Percentiles rank a stretch among this genome's conserved stretches.
Evolutionary conservation across 2,113 vertebrate genomes (phyloP).

Genomic region (Lanius ludovicianus): DNA sequence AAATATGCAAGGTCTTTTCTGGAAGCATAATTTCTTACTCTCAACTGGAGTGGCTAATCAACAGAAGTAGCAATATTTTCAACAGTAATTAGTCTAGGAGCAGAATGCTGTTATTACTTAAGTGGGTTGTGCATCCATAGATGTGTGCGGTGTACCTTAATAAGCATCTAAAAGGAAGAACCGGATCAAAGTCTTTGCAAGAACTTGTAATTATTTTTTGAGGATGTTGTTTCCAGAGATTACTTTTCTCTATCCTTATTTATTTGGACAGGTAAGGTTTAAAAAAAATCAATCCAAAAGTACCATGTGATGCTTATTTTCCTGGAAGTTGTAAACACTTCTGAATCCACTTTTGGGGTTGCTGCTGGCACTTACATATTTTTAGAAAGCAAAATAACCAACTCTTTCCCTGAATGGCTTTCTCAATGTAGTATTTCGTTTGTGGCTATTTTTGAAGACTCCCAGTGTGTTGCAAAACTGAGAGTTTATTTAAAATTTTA

Average conservation of each 20-base stretch:
- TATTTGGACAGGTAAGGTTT: neutral
- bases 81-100: neutral
- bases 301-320: neutral
- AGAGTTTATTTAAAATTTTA: neutral
- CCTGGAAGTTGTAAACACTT: neutral
- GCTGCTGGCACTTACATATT: neutral
- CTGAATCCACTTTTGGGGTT: neutral
- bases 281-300: neutral
- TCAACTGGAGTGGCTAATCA: neutral
- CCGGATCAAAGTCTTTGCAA: neutral
- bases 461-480: neutral
- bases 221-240: neutral
- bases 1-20: neutral
- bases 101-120: neutral
- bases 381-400: neutral
- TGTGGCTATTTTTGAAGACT: neutral
- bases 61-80: constrained; percentile 12
- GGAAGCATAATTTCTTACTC: neutral
- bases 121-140: neutral
- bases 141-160: neutral
- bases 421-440: neutral
- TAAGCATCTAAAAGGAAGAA: neutral
- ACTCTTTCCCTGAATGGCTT: neutral
- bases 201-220: neutral
- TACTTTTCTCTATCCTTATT: neutral